A percentile compares a stretch with the other conserved stretches of the same genome.
Evolutionary conservation across 1,140 invertebrate genomes (phyloP).

Genomic region (Leptonema lineaticorne): DNA sequence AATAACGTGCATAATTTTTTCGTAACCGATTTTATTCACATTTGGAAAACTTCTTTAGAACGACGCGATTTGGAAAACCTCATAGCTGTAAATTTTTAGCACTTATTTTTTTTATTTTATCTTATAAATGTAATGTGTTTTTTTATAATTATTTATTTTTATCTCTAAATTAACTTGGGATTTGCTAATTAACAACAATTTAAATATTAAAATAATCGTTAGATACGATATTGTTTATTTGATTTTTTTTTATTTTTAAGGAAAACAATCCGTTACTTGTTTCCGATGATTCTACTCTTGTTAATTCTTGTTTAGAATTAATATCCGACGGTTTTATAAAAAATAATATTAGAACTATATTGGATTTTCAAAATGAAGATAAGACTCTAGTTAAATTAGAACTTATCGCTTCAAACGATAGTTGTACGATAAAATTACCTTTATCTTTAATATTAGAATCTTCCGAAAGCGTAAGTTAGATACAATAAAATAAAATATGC

Average conservation of each 20-base stretch:
- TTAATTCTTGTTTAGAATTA: slow-evolving; percentile 16
- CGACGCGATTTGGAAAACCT: background rate
- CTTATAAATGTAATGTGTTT: background rate
- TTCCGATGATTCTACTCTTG: slow-evolving; percentile 21
- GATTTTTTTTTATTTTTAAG: slow-evolving; percentile 21
- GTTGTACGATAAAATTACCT: slow-evolving; percentile 26
- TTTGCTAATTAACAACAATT: background rate
- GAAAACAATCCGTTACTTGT: slow-evolving; percentile 31
- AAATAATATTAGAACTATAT: slow-evolving; percentile 10
- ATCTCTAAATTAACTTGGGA: background rate
- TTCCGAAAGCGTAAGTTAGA: slow-evolving; percentile 22
- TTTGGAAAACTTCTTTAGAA: slow-evolving; percentile 18
- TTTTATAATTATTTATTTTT: background rate
- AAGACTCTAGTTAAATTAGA: slow-evolving; percentile 8
- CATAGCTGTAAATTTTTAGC: background rate
- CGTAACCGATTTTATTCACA: slow-evolving; percentile 33
- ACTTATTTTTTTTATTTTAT: background rate
- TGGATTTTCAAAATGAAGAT: background rate
- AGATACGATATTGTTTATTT: background rate
- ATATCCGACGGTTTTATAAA: slow-evolving; percentile 20
- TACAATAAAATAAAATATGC: background rate
- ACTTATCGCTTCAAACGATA: slow-evolving; percentile 22
- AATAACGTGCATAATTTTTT: slow-evolving; percentile 23
- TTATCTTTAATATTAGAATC: slow-evolving; percentile 17
- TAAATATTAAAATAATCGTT: background rate